Percentiles rank a stretch among this genome's conserved stretches.
Evolutionary conservation across 2,113 vertebrate species (phyloP).

Genomic region (Hystrix brachyura): DNA sequence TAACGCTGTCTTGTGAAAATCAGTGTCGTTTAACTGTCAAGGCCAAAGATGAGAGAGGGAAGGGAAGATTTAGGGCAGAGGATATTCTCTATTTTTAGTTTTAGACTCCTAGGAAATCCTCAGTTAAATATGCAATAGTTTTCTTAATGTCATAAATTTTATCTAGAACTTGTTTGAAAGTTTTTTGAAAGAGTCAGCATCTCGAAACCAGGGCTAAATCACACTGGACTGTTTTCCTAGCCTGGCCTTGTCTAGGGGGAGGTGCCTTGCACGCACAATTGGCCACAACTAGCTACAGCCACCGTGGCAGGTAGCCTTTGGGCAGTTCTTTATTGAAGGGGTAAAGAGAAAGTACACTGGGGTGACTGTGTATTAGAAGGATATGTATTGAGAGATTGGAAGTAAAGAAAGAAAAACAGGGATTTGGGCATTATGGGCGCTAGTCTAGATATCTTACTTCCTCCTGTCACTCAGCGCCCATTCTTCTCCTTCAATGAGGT

Average conservation of each 20-base stretch:
- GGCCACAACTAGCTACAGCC: neutral
- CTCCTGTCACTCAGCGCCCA: neutral
- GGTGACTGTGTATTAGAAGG: neutral
- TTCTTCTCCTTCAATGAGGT: neutral
- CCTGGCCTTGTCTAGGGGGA: too few species aligned
- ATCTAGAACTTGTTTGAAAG: neutral
- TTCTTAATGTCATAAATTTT: neutral
- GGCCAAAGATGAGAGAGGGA: neutral
- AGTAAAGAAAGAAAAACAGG: neutral
- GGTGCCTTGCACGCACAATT: neutral
- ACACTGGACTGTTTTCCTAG: neutral
- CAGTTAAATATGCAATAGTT: neutral
- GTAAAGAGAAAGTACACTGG: neutral
- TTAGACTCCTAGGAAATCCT: slow-evolving; percentile 8
- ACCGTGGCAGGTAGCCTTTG: neutral
- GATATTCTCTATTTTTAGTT: neutral
- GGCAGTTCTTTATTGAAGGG: neutral
- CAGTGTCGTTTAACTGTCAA: neutral
- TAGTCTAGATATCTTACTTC: neutral
- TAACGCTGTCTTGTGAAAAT: neutral
- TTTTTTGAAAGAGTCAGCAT: neutral
- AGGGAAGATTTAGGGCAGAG: neutral
- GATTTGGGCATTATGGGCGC: neutral
- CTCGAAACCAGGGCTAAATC: neutral
- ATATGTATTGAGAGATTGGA: neutral